phyloP scores from a whole-genome alignment of 2,888 invertebrate species.

The Diaperis boleti region DNA sequence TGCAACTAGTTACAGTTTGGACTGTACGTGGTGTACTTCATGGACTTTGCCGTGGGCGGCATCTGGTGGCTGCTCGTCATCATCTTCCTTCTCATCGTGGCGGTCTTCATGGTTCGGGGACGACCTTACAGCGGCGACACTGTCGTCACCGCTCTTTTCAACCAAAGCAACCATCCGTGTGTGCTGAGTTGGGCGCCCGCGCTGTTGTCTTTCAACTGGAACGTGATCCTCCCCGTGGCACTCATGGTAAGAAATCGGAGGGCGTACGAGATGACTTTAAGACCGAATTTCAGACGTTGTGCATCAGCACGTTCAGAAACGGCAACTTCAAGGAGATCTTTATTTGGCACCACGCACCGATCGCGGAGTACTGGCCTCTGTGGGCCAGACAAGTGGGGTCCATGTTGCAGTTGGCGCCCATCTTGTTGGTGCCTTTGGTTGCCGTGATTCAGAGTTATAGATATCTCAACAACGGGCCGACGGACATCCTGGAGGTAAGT shows the following conservation, averaged over 20 bases:
- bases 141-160: slow-evolving; percentile 73
- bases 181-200: slow-evolving; percentile 74
- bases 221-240: slow-evolving; percentile 85
- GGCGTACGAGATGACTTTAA: slow-evolving; percentile 38
- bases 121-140: slow-evolving; percentile 87
- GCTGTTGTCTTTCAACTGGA: slow-evolving; percentile 87
- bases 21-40: slow-evolving; percentile 83
- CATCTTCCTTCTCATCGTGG: slow-evolving; percentile 81
- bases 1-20: slow-evolving; percentile 72
- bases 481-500: slow-evolving; percentile 88
- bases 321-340: slow-evolving; percentile 78
- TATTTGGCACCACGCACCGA: slow-evolving; percentile 72
- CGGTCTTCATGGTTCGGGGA: slow-evolving; percentile 89
- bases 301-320: slow-evolving; percentile 79
- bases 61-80: slow-evolving; percentile 89
- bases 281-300: slow-evolving; percentile 68
- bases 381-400: slow-evolving; percentile 86
- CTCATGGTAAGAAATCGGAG: slow-evolving; percentile 74
- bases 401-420: slow-evolving; percentile 79
- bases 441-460: slow-evolving; percentile 80
- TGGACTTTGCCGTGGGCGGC: slow-evolving; percentile 87
- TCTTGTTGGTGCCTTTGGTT: slow-evolving; percentile 79
- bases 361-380: slow-evolving; percentile 81
- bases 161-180: slow-evolving; percentile 66
- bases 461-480: slow-evolving; percentile 85